Conservation (phyloP, 1,140 invertebrate genomes). For the Hesperophylax magnus region DNA sequence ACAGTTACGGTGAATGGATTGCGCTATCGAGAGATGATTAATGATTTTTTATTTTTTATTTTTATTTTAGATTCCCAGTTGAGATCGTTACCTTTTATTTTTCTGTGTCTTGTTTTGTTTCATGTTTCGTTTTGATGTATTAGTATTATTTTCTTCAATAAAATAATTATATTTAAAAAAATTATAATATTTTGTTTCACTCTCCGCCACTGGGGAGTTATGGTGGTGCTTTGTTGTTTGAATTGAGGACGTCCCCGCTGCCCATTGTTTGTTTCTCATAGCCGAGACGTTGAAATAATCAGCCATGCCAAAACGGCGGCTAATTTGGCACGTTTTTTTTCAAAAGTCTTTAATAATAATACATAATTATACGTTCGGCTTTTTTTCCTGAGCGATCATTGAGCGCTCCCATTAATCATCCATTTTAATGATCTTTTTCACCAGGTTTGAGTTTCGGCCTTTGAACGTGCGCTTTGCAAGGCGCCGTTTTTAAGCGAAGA, state of each 20-base stretch:
- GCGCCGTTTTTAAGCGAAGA: too few relatives aligned
- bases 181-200: too few relatives aligned
- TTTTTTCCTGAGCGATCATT: slow-evolving; percentile 13
- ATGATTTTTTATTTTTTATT: too few relatives aligned
- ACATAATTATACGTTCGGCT: slow-evolving; percentile 20
- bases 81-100: too few relatives aligned
- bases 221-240: neutral
- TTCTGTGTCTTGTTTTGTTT: too few relatives aligned
- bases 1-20: too few relatives aligned
- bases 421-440: slow-evolving; percentile 16
- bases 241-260: neutral
- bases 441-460: neutral
- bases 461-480: neutral
- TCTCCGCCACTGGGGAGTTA: too few relatives aligned
- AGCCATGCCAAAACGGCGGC: slow-evolving; percentile 28
- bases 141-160: too few relatives aligned
- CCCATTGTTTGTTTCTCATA: slow-evolving; percentile 16
- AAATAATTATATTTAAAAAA: too few relatives aligned
- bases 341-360: neutral
- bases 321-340: slow-evolving; percentile 18
- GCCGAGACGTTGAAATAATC: slow-evolving; percentile 18
- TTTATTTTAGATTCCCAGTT: too few relatives aligned
- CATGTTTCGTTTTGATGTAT: too few relatives aligned
- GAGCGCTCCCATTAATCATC: slow-evolving; percentile 17
- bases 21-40: too few relatives aligned